phyloP scores from a whole-genome alignment of 1,140 invertebrate species.

The Saccostrea echinata region DNA sequence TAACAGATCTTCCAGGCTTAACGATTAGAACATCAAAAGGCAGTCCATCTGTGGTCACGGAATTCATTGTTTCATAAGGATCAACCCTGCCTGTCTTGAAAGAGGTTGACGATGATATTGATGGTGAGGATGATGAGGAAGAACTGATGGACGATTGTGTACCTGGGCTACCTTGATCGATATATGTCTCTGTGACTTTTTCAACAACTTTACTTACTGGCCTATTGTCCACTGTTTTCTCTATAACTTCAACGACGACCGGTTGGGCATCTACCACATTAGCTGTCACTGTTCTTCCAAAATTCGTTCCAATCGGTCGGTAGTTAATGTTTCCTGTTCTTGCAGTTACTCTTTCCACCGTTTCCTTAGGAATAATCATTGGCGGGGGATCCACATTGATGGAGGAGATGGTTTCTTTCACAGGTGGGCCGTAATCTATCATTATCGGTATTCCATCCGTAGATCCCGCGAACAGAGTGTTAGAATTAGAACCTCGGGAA shows the following conservation, averaged over 20 bases:
- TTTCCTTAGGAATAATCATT: conserved; percentile 6
- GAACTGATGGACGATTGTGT: background rate
- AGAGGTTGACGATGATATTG: background rate
- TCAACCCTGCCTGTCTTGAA: background rate
- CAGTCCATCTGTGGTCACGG: background rate
- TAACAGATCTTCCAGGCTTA: conserved; percentile 15
- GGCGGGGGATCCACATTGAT: background rate
- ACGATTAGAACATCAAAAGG: conserved; percentile 21
- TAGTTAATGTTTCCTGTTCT: background rate
- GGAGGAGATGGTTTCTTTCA: background rate
- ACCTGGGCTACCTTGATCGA: background rate
- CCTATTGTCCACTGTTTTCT: background rate
- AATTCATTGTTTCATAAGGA: background rate
- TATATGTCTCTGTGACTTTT: background rate
- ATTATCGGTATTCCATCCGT: conserved; percentile 4
- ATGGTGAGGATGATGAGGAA: background rate
- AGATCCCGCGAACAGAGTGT: background rate
- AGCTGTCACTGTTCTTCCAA: background rate
- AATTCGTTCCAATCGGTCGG: background rate
- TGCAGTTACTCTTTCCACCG: background rate
- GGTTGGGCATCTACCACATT: background rate
- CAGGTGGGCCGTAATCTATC: background rate
- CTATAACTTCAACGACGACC: background rate
- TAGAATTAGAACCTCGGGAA: background rate
- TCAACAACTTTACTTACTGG: background rate